Base-by-base conservation (phyloP, 2,888 invertebrate species). In the Eilema depressum region DNA sequence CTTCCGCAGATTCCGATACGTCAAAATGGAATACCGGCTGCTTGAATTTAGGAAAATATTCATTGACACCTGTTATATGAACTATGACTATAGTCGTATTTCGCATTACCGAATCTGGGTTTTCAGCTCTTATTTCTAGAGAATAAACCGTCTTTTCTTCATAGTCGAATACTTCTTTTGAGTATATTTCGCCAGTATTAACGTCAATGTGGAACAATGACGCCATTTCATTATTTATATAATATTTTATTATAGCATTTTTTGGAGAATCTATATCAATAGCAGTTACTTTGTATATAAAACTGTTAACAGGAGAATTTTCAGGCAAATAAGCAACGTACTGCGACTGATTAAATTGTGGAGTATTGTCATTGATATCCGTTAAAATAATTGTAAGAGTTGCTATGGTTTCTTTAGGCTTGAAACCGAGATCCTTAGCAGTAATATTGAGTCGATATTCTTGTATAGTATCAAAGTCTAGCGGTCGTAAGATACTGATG, bases 321-420 rank as follows among this genome's bases (percentile, higher is more conserved):
- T 99, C 99, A 0, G 97, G 96, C 61, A 99, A 93, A 86, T 96
- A 97, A 0, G 98, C 98, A 81, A 97, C 96, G 87, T 98, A 99
- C 66, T 96, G 92, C 0, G 96, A 96, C 87, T 97, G 97, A 89
- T 98, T 97, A 86, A 99, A 99, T 20, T 96, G 94, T 0, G 99
- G 99, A 14, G 98, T 97, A 89, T 99, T 99, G 86, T 99, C 99
- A 86, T 99, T 99, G 56, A 99, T 98, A 88, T 99, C 99, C 0
- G 98, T 98, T 1, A 99, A 95, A 68, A 97, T 97, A 0, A 99
- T 97, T 0, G 98, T 98, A 11, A 99, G 93, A 82, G 97, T 97
- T 0, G 98, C 98, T 8, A 97, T 97, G 0, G 98, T 96, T 85
- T 96, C 96, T 81, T 96, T 96, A 0, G 98, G 96, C 79, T 97